phyloP scores from a whole-genome alignment of 2,797 vertebrate species.

The Sebastes paucispinis region DNA sequence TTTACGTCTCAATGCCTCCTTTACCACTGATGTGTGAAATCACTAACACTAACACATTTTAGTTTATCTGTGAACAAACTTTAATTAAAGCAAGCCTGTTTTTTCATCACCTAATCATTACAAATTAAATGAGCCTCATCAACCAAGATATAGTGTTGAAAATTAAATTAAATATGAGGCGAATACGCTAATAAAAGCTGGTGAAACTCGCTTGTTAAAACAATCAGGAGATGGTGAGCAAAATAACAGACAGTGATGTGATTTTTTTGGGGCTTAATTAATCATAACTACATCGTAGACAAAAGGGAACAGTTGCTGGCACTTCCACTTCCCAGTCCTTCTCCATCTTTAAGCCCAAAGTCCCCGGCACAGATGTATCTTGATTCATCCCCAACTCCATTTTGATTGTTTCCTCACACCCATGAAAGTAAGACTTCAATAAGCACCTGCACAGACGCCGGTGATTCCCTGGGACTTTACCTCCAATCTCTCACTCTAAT shows the following conservation, averaged over 20 bases:
- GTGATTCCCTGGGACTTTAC: conserved; percentile 62
- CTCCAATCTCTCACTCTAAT: conserved; percentile 70
- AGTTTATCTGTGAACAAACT: conserved; percentile 14
- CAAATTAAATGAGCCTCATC: conserved; percentile 24
- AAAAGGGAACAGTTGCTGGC: conserved; percentile 25
- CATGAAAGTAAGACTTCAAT: conserved; percentile 63
- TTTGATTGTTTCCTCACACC: conserved; percentile 63
- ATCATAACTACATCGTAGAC: conserved; percentile 8
- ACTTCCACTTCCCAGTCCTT: not conserved
- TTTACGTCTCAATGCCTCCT: not conserved
- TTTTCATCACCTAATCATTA: conserved; percentile 22
- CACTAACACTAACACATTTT: not conserved
- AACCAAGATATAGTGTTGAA: not conserved
- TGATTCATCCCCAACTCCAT: conserved; percentile 26
- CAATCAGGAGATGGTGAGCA: conserved; percentile 14
- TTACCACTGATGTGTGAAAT: conserved; percentile 18
- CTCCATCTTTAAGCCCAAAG: conserved; percentile 28
- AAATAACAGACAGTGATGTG: not conserved
- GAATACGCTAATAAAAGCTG: not conserved
- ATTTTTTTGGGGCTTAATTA: conserved; percentile 23
- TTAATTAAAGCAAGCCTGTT: conserved; percentile 12
- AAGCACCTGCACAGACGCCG: conserved; percentile 48
- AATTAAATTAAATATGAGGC: not conserved
- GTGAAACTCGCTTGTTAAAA: not conserved
- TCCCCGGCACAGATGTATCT: conserved; percentile 42